Evolutionary conservation across 2,797 vertebrate genomes (phyloP), one percentile per base, ranked within the genome.

Genomic region (Myotis planiceps): DNA sequence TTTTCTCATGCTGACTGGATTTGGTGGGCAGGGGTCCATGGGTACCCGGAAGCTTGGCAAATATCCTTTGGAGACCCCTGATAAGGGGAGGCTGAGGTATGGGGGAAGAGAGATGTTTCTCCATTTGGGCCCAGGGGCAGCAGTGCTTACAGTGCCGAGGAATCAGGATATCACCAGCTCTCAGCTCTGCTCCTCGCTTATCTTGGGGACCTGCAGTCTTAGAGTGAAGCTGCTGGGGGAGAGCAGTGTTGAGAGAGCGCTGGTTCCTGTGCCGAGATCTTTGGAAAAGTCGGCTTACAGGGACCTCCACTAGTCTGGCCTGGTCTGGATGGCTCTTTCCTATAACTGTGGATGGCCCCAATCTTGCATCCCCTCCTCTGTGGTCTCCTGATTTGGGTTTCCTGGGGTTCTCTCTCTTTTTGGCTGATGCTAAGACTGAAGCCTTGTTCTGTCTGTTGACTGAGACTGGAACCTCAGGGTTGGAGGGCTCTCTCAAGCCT

Each of bases 361-460:
- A 13, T 75, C 72, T 74, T 87, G 42, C 2, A 27, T 88, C 69
- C 3, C 21, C 68, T 90, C 75, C 5, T 85, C n/a, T 15, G 1
- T 55, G 25, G 76, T 90, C 72, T 75, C 32, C 85, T 71, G 80
- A 21, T 92, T 82, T 90, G 87, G 12, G 6, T 88, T 94, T 97
- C 84, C 81, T 94, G 47, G 58, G 37, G 18, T 18, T 53, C 3
- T 39, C n/a, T 49, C 7, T 89, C 55, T 93, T 68, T 87, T 74
- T 80, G 49, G 16, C 16, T 87, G 55, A 94, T 89, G 32, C 25
- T 65, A 18, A 37, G 23, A 23, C 45, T 78, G 51, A 71, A 87
- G 39, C 32, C 27, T 97, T 94, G 37, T 91, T 23, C 23, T 82
- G 60, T 84, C 66, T 96, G n/a, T 94, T 94, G n/a, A 14, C 47